These are phyloP conservation scores for Vollenhovia emeryi DNA, from an alignment of 1,140 invertebrate species.

Conservation along the genomic window DNA sequence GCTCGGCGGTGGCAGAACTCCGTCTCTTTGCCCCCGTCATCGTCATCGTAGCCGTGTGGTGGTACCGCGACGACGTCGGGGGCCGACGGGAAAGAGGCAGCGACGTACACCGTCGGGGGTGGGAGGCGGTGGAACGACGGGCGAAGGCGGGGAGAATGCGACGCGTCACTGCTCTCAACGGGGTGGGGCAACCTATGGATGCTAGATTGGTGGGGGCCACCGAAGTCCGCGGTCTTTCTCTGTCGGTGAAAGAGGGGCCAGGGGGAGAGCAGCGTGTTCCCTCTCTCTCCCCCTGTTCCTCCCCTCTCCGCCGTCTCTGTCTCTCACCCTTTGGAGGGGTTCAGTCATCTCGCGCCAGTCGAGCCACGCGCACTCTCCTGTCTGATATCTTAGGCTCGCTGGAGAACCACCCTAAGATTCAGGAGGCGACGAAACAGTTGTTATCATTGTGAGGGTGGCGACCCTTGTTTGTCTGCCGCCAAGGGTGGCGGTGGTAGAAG, in stretches of 20 bases:
- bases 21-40: conserved; percentile 41
- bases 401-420: conserved; percentile 56
- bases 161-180: conserved; percentile 65
- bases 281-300: neutral
- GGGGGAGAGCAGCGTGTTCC: conserved; percentile 49
- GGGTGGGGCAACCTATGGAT: conserved; percentile 68
- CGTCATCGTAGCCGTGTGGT: conserved; percentile 13
- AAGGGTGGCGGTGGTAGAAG: conserved; percentile 24
- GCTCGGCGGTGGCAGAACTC: conserved; percentile 21
- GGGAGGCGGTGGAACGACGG: conserved; percentile 59
- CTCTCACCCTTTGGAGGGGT: conserved; percentile 74
- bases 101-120: conserved; percentile 33
- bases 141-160: conserved; percentile 71
- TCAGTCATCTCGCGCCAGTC: conserved; percentile 84
- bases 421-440: conserved; percentile 22
- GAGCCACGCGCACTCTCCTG: conserved; percentile 77
- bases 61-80: conserved; percentile 41
- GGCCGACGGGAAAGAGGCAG: conserved; percentile 41
- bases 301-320: conserved; percentile 75
- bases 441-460: conserved; percentile 37
- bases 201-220: conserved; percentile 59
- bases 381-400: conserved; percentile 61
- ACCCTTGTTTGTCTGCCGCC: neutral
- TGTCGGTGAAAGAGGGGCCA: conserved; percentile 35
- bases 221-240: conserved; percentile 50